phyloP scores from a whole-genome alignment of 2,888 invertebrate species.

The Acrobasis consociella region DNA sequence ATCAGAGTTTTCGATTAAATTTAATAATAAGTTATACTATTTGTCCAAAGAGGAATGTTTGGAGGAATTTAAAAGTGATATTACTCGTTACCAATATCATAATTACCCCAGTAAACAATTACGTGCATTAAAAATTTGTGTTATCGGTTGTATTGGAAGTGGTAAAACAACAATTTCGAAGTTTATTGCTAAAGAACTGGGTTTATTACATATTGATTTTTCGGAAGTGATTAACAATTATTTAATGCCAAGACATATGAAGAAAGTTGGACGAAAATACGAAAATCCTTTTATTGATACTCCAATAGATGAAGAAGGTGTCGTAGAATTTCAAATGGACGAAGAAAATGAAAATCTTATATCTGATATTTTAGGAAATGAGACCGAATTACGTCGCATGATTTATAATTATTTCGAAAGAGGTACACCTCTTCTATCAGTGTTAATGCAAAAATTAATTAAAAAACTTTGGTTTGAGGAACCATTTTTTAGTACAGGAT shows the following conservation, averaged over 20 bases:
- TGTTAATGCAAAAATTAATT: constrained; percentile 68
- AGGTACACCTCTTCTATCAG: constrained; percentile 69
- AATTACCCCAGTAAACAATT: constrained; percentile 64
- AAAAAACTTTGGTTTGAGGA: constrained; percentile 77
- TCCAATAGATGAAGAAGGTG: constrained; percentile 58
- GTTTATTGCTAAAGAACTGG: constrained; percentile 78
- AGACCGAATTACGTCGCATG: constrained; percentile 60
- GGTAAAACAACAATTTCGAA: constrained; percentile 80
- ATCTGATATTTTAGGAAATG: constrained; percentile 60
- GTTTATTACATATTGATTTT: constrained; percentile 79
- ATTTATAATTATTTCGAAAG: constrained; percentile 75
- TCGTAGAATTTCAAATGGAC: constrained; percentile 59
- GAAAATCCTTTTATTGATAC: constrained; percentile 66
- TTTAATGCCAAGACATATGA: constrained; percentile 67
- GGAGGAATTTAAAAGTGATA: constrained; percentile 74
- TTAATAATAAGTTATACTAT: constrained; percentile 79
- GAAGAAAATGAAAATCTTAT: constrained; percentile 60
- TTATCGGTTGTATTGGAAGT: constrained; percentile 80
- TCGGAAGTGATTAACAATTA: constrained; percentile 57
- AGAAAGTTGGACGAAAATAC: constrained; percentile 67
- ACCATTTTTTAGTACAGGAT: constrained; percentile 74
- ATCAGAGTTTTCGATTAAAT: constrained; percentile 74
- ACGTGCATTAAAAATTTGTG: constrained; percentile 81
- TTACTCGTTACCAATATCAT: constrained; percentile 72
- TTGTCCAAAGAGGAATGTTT: constrained; percentile 76